Evolutionary conservation across 2,797 vertebrate genomes (phyloP), one percentile per base, ranked within the genome.

Genomic region (Onychomys torridus): DNA sequence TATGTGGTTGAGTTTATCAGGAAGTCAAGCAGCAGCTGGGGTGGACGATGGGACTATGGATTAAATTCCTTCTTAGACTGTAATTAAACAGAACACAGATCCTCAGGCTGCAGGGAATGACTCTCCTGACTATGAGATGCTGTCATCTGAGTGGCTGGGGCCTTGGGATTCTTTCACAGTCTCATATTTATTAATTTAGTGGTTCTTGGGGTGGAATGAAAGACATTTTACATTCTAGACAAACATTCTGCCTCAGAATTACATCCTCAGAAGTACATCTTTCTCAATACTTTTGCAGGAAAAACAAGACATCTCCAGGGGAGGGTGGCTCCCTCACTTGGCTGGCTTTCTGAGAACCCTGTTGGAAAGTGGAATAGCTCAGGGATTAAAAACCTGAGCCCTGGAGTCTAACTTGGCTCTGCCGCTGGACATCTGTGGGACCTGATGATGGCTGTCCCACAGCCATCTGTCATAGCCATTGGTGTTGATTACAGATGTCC

Each of bases 271-370:
- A n/a, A n/a, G 29, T 19, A 55, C 12, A 12, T 46, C 69, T 88
- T 14, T 73, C 37, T 73, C 19, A 16, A n/a, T 65, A 14, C 79
- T 75, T 97, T 76, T 37, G 59, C 77, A 78, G 32, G 61, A 43
- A 93, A 88, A 85, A 46, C 71, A 49, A 90, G 67, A 49, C 73
- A 61, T 78, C 63, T 27, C 32, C 9, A 65, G 25, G 5, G 55
- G 11, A 84, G 21, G 76, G 46, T 69, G 69, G 16, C 75, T 46
- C 89, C 37, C 23, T 32, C 85, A 16, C 2, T 77, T 84, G 34
- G 12, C 84, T 91, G 59, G 13, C 76, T 87, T 83, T 83, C 87
- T 76, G n/a, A 17, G 89, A 90, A 29, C 71, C 63, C 87, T 78
- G n/a, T 0, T 57, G 55, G 43, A 11, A 88, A 17, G 49, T 43